A percentile compares a stretch with the other conserved stretches of the same genome.
Conservation (phyloP, 2,888 invertebrate species). For the Tortrix viridana region DNA sequence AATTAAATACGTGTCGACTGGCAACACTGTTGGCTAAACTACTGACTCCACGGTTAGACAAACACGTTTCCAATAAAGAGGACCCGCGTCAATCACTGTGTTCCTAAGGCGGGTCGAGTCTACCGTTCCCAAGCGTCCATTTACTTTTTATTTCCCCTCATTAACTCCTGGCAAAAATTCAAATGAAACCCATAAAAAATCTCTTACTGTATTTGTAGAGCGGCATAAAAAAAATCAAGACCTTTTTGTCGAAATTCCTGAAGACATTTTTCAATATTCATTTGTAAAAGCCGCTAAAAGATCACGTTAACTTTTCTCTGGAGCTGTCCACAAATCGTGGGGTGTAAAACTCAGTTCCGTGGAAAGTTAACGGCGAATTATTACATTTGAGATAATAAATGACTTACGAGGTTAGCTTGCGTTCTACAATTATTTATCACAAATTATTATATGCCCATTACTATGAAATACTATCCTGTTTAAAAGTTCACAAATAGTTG, state of each 20-base stretch:
- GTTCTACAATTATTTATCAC: too few species aligned
- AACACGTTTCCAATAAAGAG: slow-evolving; percentile 29
- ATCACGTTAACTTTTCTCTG: slow-evolving; percentile 26
- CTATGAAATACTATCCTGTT: too few species aligned
- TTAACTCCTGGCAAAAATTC: slow-evolving; percentile 28
- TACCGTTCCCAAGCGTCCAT: slow-evolving; percentile 22
- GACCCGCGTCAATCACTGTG: slow-evolving; percentile 29
- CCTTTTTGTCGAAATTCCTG: slow-evolving; percentile 24
- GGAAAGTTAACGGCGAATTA: slow-evolving; percentile 17
- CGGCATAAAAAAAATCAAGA: slow-evolving; percentile 29
- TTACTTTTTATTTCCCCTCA: slow-evolving; percentile 30
- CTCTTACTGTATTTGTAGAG: slow-evolving; percentile 34
- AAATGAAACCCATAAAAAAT: slow-evolving; percentile 34
- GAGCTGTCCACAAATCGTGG: slow-evolving; percentile 34
- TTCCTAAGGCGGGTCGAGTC: background rate
- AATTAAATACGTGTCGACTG: slow-evolving; percentile 34
- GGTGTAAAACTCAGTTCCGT: slow-evolving; percentile 13
- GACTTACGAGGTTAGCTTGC: background rate
- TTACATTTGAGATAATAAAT: slow-evolving; percentile 10
- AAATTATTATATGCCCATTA: too few species aligned
- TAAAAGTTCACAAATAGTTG: too few species aligned
- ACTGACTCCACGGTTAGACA: slow-evolving; percentile 5
- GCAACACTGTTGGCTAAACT: background rate
- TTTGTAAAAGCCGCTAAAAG: slow-evolving; percentile 32
- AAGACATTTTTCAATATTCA: slow-evolving; percentile 39